Percentiles rank a stretch among this genome's conserved stretches.
Evolutionary conservation across 1,140 invertebrate species (phyloP).

Genomic region (Dermatophagoides farinae): DNA sequence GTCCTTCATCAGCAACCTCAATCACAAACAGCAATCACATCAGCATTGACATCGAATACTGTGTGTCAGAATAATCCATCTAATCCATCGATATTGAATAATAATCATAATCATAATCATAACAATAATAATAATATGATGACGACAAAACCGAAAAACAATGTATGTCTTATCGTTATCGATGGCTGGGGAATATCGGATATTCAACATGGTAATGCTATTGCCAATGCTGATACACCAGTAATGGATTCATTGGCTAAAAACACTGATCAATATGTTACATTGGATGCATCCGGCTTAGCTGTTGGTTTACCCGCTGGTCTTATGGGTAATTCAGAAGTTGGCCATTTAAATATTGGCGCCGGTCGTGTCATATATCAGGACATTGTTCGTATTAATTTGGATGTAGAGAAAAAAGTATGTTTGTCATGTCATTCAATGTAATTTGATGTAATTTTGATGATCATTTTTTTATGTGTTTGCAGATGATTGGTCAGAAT

Average conservation of each 20-base stretch:
- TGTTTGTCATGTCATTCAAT: background rate
- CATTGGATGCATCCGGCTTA: slow-evolving; percentile 30
- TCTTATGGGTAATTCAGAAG: slow-evolving; percentile 33
- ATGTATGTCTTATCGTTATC: slow-evolving; percentile 30
- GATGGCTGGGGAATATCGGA: slow-evolving; percentile 30
- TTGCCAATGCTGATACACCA: slow-evolving; percentile 27
- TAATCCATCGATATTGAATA: too few relatives aligned
- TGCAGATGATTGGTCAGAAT: slow-evolving; percentile 23
- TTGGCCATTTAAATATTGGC: slow-evolving; percentile 33
- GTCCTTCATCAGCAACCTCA: too few relatives aligned
- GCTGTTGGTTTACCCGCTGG: slow-evolving; percentile 31
- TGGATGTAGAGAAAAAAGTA: slow-evolving; percentile 24
- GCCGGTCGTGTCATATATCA: slow-evolving; percentile 33
- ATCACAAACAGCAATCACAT: too few relatives aligned
- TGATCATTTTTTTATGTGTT: background rate
- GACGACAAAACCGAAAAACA: background rate
- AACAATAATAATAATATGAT: background rate
- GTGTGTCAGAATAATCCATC: too few relatives aligned
- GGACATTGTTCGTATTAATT: slow-evolving; percentile 31
- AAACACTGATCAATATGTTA: slow-evolving; percentile 24
- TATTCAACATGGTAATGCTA: slow-evolving; percentile 27
- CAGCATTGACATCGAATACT: too few relatives aligned
- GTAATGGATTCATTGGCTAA: slow-evolving; percentile 27
- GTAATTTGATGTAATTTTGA: background rate
- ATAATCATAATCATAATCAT: background rate